Evolutionary conservation across 2,113 vertebrate genomes (phyloP).

Genomic region (Xenopus borealis): DNA sequence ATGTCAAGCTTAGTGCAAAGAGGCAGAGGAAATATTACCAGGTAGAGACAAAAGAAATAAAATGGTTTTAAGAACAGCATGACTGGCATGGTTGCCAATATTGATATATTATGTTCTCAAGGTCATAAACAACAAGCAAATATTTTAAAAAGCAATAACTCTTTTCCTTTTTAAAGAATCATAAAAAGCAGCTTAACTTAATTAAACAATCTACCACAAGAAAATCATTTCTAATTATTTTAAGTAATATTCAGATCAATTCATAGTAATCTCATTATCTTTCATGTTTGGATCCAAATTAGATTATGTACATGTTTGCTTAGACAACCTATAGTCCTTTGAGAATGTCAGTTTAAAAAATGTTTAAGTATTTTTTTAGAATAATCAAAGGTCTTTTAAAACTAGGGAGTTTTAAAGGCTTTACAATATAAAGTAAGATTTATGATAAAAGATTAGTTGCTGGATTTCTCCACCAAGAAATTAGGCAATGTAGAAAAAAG

Average conservation of each 20-base stretch:
- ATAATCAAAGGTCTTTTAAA: slow-evolving; percentile 70
- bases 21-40: slow-evolving; percentile 1
- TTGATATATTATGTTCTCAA: slow-evolving; percentile 54
- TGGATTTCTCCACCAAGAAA: too few species aligned
- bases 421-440: too few species aligned
- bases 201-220: slow-evolving; percentile 58
- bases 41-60: slow-evolving; percentile 9
- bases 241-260: slow-evolving; percentile 91
- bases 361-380: slow-evolving; percentile 73
- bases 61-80: slow-evolving; percentile 37
- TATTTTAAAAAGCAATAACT: slow-evolving; percentile 63
- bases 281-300: slow-evolving; percentile 80
- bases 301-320: slow-evolving; percentile 88
- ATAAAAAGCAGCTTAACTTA: slow-evolving; percentile 57
- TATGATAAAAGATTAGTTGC: too few species aligned
- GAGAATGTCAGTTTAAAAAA: slow-evolving; percentile 78
- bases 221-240: slow-evolving; percentile 96
- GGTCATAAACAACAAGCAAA: slow-evolving; percentile 59
- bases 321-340: slow-evolving; percentile 66
- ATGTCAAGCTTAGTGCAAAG: slow-evolving; percentile 20
- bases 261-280: slow-evolving; percentile 87
- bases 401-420: slow-evolving; percentile 6
- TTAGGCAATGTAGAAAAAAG: too few species aligned
- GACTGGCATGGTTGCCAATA: slow-evolving; percentile 46
- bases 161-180: slow-evolving; percentile 56